phyloP scores from a whole-genome alignment of 1,140 invertebrate species.

The Saccostrea cuccullata region DNA sequence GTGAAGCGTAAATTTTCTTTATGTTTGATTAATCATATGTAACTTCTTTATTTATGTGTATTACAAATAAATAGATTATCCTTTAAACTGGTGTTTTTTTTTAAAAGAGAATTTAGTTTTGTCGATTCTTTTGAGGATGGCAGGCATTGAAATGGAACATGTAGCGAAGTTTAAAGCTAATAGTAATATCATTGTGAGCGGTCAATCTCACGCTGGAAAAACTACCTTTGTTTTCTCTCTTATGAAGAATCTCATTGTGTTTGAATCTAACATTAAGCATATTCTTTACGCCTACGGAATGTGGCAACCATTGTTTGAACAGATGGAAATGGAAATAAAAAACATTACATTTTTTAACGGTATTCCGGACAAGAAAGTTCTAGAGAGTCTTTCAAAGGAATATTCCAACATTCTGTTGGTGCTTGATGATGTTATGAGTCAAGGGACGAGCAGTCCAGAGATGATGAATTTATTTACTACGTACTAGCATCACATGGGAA shows the following conservation, averaged over 20 bases:
- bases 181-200: conserved; percentile 20
- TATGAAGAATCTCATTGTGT: conserved; percentile 27
- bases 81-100: not conserved
- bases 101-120: not conserved
- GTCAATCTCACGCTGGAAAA: conserved; percentile 15
- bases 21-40: conserved; percentile 38
- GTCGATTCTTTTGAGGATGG: not conserved
- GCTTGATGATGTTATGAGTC: conserved; percentile 47
- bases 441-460: conserved; percentile 30
- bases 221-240: conserved; percentile 22
- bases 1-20: conserved; percentile 34
- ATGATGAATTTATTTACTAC: conserved; percentile 48
- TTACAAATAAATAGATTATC: not conserved
- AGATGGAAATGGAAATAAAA: conserved; percentile 36
- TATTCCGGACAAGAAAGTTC: conserved; percentile 10
- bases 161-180: conserved; percentile 15
- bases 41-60: not conserved
- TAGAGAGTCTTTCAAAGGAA: conserved; percentile 11
- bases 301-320: conserved; percentile 48
- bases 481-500: conserved; percentile 36
- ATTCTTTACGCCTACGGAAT: conserved; percentile 30
- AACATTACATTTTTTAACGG: conserved; percentile 47
- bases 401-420: conserved; percentile 37
- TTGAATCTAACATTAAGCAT: not conserved
- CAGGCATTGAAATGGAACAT: not conserved